Evolutionary conservation across 2,113 vertebrate species (phyloP).

Genomic region (Parus major): DNA sequence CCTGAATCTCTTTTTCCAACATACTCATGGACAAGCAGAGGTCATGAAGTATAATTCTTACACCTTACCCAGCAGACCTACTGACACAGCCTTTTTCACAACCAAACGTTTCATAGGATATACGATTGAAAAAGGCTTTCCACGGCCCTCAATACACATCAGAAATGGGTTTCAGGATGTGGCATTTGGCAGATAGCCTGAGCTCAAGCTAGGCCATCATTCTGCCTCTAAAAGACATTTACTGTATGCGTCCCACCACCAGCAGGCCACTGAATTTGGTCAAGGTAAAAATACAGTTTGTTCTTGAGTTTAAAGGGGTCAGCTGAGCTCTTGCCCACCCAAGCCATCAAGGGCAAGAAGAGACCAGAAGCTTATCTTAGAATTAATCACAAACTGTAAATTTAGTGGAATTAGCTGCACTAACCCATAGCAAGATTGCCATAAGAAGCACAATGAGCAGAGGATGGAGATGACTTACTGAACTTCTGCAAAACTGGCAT

Average conservation of each 20-base stretch:
- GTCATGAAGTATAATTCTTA: neutral
- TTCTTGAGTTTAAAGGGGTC: neutral
- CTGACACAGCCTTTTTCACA: neutral
- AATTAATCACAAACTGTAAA: neutral
- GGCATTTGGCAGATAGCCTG: neutral
- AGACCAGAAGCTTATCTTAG: neutral
- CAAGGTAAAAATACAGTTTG: neutral
- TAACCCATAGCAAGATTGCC: neutral
- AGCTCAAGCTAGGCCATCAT: neutral
- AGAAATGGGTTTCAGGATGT: neutral
- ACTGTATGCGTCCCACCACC: neutral
- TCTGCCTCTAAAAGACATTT: neutral
- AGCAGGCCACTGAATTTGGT: neutral
- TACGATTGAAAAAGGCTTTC: fast-evolving
- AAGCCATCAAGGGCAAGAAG: neutral
- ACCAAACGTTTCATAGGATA: neutral
- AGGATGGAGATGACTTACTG: neutral
- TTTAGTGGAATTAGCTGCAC: neutral
- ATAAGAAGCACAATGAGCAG: neutral
- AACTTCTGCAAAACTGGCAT: neutral
- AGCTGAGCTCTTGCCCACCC: neutral
- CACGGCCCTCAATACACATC: neutral
- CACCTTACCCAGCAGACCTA: neutral
- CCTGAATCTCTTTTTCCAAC: neutral
- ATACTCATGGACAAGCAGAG: neutral